phyloP scores from a whole-genome alignment of 1,140 invertebrate genomes.

The Drosophila arizonae region DNA sequence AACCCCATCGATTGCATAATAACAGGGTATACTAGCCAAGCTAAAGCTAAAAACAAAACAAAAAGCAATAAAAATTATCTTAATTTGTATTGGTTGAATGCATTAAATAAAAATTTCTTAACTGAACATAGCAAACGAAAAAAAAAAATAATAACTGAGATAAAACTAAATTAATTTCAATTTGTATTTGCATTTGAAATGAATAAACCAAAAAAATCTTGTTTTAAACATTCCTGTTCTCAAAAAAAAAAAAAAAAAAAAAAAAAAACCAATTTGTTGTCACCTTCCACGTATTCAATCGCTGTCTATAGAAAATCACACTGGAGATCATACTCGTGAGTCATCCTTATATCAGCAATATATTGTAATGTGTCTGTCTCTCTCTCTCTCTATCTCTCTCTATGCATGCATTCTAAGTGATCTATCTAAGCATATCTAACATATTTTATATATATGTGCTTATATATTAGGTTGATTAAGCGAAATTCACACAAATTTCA shows the following conservation, averaged over 20 bases:
- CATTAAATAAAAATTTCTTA: conserved; percentile 47
- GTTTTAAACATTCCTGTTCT: conserved; percentile 31
- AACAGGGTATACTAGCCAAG: conserved; percentile 26
- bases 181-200: conserved; percentile 39
- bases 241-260: conserved; percentile 1
- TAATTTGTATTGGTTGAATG: conserved; percentile 30
- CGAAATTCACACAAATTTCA: no score
- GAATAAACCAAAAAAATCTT: conserved; percentile 23
- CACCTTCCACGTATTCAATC: conserved; percentile 46
- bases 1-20: conserved; percentile 25
- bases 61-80: conserved; percentile 14
- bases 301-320: conserved; percentile 72
- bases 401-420: no score
- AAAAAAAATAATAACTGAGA: conserved; percentile 28
- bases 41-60: conserved; percentile 1
- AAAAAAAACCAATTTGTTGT: conserved; percentile 14
- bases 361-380: conserved; percentile 1
- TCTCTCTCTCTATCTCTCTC: no score
- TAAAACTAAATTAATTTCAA: not conserved
- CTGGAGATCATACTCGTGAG: conserved; percentile 77
- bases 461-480: no score
- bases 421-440: no score
- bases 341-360: conserved; percentile 60
- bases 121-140: conserved; percentile 73
- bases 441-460: no score